phyloP scores from a whole-genome alignment of 2,797 vertebrate genomes.

The Takifugu rubripes region DNA sequence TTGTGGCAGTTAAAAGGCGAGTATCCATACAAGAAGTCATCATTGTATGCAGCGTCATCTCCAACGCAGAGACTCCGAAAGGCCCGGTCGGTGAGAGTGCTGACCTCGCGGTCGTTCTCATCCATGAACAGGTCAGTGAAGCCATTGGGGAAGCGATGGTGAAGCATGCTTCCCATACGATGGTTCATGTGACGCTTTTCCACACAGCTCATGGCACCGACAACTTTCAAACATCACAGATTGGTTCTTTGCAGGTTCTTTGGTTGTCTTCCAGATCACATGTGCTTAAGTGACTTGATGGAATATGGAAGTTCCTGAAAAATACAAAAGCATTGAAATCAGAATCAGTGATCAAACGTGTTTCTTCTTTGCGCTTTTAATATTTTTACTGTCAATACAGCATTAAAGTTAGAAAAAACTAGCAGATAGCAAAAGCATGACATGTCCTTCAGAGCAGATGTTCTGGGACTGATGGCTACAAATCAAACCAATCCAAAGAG shows the following conservation, averaged over 20 bases:
- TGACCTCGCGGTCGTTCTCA: constrained; percentile 92
- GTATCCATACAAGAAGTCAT: constrained; percentile 75
- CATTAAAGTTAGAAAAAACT: no score
- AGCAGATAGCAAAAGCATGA: no score
- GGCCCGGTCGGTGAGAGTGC: constrained; percentile 92
- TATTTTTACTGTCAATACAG: not conserved
- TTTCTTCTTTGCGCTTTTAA: not conserved
- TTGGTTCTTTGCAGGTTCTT: constrained; percentile 21
- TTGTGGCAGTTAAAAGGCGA: constrained; percentile 77
- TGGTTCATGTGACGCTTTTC: constrained; percentile 69
- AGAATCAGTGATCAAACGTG: constrained; percentile 4
- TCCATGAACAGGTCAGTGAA: constrained; percentile 89
- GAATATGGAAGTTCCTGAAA: constrained; percentile 33
- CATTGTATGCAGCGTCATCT: constrained; percentile 86
- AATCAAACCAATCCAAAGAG: not conserved
- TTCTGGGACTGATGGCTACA: not conserved
- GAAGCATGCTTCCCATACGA: constrained; percentile 79
- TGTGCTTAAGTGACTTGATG: constrained; percentile 8
- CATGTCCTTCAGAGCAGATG: no score
- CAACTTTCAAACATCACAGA: constrained; percentile 43
- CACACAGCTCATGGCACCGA: constrained; percentile 70
- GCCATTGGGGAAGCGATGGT: constrained; percentile 85
- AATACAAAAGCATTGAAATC: constrained; percentile 10
- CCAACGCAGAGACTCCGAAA: constrained; percentile 94
- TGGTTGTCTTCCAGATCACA: constrained; percentile 37